These are phyloP conservation scores for Rhyacichthys aspro DNA, from an alignment of 2,797 vertebrate genomes.

Conservation along the genomic window DNA sequence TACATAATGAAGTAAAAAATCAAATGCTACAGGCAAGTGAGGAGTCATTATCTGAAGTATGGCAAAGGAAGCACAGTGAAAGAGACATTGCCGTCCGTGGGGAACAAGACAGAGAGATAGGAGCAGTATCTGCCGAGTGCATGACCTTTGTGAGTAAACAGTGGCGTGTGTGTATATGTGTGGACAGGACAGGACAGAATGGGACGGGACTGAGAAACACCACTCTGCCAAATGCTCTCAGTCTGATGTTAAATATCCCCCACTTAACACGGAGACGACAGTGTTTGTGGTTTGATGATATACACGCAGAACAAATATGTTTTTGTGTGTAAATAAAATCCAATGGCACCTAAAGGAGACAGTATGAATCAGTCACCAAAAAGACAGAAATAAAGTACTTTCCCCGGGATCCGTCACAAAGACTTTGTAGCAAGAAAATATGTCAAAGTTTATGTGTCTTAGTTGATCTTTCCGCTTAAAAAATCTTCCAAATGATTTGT, in stretches of 20 bases:
- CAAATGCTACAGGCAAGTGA: constrained; percentile 16
- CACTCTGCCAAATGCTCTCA: no score
- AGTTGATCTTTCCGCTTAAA: no score
- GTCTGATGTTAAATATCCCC: constrained; percentile 79
- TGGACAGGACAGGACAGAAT: constrained; percentile 73
- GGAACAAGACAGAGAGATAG: constrained; percentile 62
- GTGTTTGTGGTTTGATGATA: neutral
- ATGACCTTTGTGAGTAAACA: constrained; percentile 89
- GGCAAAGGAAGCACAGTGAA: constrained; percentile 40
- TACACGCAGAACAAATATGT: neutral
- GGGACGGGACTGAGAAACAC: constrained; percentile 80
- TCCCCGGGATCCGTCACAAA: no score
- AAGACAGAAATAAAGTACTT: neutral
- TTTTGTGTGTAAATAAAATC: neutral
- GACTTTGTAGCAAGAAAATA: neutral
- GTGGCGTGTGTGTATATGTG: constrained; percentile 70
- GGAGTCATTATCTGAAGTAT: constrained; percentile 45
- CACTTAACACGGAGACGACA: constrained; percentile 14
- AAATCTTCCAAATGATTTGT: no score
- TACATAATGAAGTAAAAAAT: no score
- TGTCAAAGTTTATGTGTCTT: neutral
- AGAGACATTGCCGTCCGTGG: constrained; percentile 49
- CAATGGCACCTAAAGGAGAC: no score
- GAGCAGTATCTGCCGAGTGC: constrained; percentile 82
- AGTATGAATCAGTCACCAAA: neutral